phyloP scores from a whole-genome alignment of 2,797 vertebrate species.

The Bufotes viridis region DNA sequence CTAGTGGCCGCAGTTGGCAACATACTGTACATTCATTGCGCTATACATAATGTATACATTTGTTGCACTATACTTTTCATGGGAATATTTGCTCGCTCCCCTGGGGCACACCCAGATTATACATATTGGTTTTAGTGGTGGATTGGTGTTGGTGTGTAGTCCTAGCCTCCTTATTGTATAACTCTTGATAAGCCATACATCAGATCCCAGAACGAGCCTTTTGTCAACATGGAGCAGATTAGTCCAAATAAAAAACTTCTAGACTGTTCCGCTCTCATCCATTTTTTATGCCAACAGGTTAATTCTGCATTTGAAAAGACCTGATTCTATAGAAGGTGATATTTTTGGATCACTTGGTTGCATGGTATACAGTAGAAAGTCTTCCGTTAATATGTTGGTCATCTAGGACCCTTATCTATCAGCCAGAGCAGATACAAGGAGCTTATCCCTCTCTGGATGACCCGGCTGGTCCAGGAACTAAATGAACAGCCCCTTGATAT shows the following conservation, averaged over 20 bases:
- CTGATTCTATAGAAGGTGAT: background rate
- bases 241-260: background rate
- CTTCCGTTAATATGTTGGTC: too few species aligned
- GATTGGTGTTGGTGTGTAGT: background rate
- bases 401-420: too few species aligned
- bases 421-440: too few species aligned
- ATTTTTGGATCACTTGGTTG: too few species aligned
- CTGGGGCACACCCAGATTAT: background rate
- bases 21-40: background rate
- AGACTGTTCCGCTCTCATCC: background rate
- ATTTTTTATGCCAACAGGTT: background rate
- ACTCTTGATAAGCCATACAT: background rate
- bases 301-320: background rate
- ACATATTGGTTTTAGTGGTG: slow-evolving; percentile 27
- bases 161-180: background rate
- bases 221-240: background rate
- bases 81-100: background rate
- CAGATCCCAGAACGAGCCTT: background rate
- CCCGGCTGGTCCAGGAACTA: too few species aligned
- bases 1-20: background rate
- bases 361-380: too few species aligned
- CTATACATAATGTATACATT: background rate
- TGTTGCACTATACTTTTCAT: background rate
- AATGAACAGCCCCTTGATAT: too few species aligned
- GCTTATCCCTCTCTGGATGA: too few species aligned